These are phyloP conservation scores for Tigriopus japonicus DNA, from an alignment of 1,140 invertebrate species.

Conservation along the genomic window DNA sequence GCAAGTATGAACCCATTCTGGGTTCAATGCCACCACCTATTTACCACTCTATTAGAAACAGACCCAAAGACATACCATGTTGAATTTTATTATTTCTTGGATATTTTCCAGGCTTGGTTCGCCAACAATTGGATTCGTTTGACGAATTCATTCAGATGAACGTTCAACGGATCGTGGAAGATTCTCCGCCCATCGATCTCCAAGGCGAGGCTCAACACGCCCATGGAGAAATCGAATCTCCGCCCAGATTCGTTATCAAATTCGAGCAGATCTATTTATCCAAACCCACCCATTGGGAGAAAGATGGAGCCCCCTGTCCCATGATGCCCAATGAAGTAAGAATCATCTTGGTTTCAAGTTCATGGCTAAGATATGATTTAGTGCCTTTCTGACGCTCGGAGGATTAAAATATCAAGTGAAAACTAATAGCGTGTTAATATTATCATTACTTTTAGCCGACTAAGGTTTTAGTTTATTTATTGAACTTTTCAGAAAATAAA, in stretches of 20 bases:
- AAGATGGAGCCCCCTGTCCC: slow-evolving; percentile 89
- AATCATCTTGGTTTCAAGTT: slow-evolving; percentile 28
- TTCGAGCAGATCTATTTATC: slow-evolving; percentile 98
- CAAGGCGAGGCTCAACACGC: slow-evolving; percentile 93
- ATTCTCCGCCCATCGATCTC: slow-evolving; percentile 88
- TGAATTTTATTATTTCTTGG: background rate
- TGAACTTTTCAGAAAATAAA: too few species aligned
- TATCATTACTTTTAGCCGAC: slow-evolving; percentile 27
- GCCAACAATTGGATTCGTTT: slow-evolving; percentile 95
- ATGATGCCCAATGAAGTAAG: slow-evolving; percentile 98
- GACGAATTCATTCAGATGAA: slow-evolving; percentile 99
- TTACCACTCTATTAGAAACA: too few species aligned
- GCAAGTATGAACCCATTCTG: too few species aligned
- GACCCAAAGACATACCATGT: too few species aligned
- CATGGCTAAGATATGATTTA: too few species aligned
- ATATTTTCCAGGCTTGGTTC: slow-evolving; percentile 43
- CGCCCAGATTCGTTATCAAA: slow-evolving; percentile 75
- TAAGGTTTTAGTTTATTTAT: slow-evolving; percentile 24
- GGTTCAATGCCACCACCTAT: too few species aligned
- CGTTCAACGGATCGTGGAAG: slow-evolving; percentile 94
- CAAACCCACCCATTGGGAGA: slow-evolving; percentile 98
- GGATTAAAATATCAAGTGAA: too few species aligned
- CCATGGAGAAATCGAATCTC: slow-evolving; percentile 73
- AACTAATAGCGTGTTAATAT: too few species aligned
- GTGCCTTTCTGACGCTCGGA: too few species aligned